phyloP scores from a whole-genome alignment of 2,888 invertebrate species.

The Meta bourneti region DNA sequence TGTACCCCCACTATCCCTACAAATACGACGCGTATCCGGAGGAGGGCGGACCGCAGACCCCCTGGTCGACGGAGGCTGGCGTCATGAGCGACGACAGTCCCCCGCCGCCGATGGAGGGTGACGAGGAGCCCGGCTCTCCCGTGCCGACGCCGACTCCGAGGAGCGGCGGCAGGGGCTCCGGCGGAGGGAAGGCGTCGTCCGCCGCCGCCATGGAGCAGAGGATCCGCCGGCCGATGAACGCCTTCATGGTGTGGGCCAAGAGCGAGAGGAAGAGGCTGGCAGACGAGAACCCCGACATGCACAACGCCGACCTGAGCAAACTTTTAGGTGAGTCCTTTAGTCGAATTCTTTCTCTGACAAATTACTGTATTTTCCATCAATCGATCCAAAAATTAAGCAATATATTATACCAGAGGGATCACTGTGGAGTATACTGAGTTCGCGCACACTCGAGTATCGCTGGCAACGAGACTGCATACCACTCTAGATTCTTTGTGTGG shows the following conservation, averaged over 20 bases:
- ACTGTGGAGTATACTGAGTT: no score
- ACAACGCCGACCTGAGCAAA: slow-evolving; percentile 98
- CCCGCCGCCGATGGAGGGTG: slow-evolving; percentile 42
- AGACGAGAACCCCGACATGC: slow-evolving; percentile 97
- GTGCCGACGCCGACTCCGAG: slow-evolving; percentile 30
- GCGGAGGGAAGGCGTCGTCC: slow-evolving; percentile 41
- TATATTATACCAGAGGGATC: no score
- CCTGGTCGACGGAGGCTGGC: background rate
- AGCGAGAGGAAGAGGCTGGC: slow-evolving; percentile 97
- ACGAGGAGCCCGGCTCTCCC: slow-evolving; percentile 51
- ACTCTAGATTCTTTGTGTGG: no score
- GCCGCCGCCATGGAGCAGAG: slow-evolving; percentile 86
- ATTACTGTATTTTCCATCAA: no score
- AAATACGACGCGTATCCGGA: slow-evolving; percentile 44
- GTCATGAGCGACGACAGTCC: slow-evolving; percentile 65
- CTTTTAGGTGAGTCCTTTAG: slow-evolving; percentile 91
- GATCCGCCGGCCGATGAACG: slow-evolving; percentile 97
- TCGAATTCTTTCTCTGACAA: background rate
- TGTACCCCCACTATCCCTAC: slow-evolving; percentile 69
- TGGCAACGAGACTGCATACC: no score
- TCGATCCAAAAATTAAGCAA: no score
- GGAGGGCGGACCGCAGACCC: background rate
- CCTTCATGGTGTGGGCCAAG: slow-evolving; percentile 99
- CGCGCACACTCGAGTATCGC: no score
- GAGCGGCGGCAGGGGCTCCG: slow-evolving; percentile 53